A percentile compares a stretch with the other conserved stretches of the same genome.
phyloP scores from a whole-genome alignment of 2,888 invertebrate genomes.

The Bellardia pandia region DNA sequence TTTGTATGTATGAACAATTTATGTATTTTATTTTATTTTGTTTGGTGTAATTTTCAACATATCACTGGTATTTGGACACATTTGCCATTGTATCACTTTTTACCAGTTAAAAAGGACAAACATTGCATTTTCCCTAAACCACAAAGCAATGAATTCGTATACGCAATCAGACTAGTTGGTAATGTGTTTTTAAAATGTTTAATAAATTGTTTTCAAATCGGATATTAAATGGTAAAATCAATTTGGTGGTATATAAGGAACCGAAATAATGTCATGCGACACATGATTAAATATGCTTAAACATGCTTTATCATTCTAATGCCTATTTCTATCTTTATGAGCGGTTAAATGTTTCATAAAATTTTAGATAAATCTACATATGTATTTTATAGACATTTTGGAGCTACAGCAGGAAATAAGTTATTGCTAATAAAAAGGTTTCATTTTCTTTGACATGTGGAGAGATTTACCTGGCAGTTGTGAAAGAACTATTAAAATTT shows the following conservation, averaged over 20 bases:
- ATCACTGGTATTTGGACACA: background rate
- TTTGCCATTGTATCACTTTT: constrained; percentile 22
- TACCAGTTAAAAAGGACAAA: constrained; percentile 47
- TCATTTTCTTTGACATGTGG: background rate
- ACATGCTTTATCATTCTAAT: background rate
- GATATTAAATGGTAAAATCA: constrained; percentile 58
- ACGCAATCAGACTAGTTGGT: background rate
- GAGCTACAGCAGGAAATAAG: background rate
- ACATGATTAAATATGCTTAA: background rate
- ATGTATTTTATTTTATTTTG: constrained; percentile 3
- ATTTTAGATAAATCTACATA: background rate
- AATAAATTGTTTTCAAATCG: constrained; percentile 51
- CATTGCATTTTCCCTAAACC: constrained; percentile 9
- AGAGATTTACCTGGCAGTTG: background rate
- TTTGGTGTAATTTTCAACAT: constrained; percentile 2
- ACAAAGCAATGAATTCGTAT: background rate
- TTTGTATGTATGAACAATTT: background rate
- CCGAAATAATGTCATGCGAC: background rate
- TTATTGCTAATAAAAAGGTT: background rate
- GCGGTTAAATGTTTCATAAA: background rate
- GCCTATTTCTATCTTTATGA: background rate
- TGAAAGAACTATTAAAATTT: too few species aligned
- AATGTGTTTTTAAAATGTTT: constrained; percentile 22
- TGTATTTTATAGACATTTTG: background rate
- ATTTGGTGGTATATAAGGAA: background rate